phyloP scores from a whole-genome alignment of 2,113 vertebrate genomes.

The Chionomys nivalis region DNA sequence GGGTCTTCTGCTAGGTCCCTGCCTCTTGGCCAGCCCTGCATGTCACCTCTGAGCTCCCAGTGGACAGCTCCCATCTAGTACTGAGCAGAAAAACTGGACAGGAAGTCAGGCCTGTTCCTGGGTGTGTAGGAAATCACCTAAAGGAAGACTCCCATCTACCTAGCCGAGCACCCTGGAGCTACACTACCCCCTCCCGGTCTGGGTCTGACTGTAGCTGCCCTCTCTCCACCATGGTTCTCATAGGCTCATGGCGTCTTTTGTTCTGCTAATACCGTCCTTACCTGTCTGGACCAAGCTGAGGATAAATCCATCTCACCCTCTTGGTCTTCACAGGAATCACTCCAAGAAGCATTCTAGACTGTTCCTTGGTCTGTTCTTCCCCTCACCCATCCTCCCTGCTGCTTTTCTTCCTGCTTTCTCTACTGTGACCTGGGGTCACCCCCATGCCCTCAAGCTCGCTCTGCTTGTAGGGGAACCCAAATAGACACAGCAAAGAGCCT shows the following conservation, averaged over 20 bases:
- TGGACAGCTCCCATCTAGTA: background rate
- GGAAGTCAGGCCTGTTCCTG: background rate
- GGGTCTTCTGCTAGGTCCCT: slow-evolving; percentile 9
- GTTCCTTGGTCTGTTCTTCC: background rate
- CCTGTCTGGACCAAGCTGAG: background rate
- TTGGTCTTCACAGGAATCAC: background rate
- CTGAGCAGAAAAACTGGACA: background rate
- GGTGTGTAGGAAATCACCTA: background rate
- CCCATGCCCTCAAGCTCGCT: background rate
- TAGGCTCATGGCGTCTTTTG: background rate
- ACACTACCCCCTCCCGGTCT: background rate
- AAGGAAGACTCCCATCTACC: background rate
- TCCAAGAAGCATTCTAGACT: background rate
- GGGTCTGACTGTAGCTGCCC: background rate
- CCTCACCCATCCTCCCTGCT: background rate
- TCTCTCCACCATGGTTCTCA: background rate
- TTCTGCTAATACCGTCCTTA: background rate
- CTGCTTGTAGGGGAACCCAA: background rate
- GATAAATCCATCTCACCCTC: background rate
- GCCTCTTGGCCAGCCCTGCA: background rate
- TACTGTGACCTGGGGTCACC: background rate
- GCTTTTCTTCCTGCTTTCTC: background rate
- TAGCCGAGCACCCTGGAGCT: background rate
- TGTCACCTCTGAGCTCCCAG: background rate
- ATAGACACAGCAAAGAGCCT: background rate